Conservation (phyloP, 2,113 vertebrate species). For the Salminus brasiliensis region DNA sequence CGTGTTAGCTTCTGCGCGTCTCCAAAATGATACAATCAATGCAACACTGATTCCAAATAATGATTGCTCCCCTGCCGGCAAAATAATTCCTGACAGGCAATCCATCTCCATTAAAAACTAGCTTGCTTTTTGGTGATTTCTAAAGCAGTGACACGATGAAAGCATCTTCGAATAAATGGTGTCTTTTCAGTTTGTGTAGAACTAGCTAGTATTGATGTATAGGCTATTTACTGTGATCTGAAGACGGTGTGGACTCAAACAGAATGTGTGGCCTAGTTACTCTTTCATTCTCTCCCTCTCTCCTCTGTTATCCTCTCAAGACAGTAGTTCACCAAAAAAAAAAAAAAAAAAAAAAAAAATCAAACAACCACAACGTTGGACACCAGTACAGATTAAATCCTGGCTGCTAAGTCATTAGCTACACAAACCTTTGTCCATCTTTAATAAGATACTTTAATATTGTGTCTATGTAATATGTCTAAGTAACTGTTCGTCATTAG, state of each 20-base stretch:
- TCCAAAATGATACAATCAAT: slow-evolving; percentile 34
- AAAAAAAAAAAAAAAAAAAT: neutral
- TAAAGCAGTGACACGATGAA: slow-evolving; percentile 2
- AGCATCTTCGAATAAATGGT: neutral
- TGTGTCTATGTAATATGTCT: no score
- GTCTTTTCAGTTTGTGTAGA: slow-evolving; percentile 1
- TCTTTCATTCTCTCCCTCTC: neutral
- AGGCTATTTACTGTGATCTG: slow-evolving; percentile 7
- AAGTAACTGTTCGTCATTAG: no score
- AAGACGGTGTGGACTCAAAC: neutral
- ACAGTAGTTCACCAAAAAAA: neutral
- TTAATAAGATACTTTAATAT: no score
- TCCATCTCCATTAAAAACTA: slow-evolving; percentile 37
- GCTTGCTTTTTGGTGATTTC: neutral
- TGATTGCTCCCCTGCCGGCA: slow-evolving; percentile 16
- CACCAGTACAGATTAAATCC: no score
- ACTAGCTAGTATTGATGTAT: neutral
- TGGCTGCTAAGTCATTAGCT: no score
- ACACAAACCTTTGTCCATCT: no score
- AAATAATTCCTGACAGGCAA: slow-evolving; percentile 38
- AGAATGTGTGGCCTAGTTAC: neutral
- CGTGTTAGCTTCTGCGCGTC: slow-evolving; percentile 10
- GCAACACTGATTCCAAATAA: slow-evolving; percentile 38
- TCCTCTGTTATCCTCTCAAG: neutral
- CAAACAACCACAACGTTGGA: no score